Conservation (phyloP, 2,888 invertebrate genomes). For the Eustalomyia histrio region DNA sequence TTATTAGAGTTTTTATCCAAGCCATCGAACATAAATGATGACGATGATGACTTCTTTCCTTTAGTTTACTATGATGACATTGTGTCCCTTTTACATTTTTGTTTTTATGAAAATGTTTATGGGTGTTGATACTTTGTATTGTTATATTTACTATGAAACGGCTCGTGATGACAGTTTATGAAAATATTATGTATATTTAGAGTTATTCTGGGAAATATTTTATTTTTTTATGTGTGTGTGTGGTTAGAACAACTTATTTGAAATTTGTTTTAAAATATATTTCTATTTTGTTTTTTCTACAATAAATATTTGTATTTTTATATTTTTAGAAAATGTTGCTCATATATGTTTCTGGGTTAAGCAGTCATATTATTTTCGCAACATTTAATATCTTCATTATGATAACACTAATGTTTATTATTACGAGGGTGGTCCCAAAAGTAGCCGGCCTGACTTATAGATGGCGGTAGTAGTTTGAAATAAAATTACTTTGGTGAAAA, state of each 20-base stretch:
- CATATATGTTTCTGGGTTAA: no score
- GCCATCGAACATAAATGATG: constrained; percentile 12
- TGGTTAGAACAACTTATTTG: neutral
- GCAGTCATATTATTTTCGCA: no score
- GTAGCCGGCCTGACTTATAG: no score
- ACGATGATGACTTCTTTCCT: neutral
- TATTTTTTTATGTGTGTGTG: neutral
- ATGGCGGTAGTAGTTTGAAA: no score
- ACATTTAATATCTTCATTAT: no score
- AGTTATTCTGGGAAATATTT: neutral
- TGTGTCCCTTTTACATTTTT: neutral
- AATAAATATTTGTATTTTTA: no score
- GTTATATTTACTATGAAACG: neutral
- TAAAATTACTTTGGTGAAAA: no score
- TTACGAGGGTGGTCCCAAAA: no score
- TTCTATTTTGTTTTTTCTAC: no score
- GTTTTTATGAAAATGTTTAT: neutral
- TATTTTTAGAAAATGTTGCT: no score
- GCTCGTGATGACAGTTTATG: constrained; percentile 27
- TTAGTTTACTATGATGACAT: neutral
- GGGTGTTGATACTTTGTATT: neutral
- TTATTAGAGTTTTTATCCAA: neutral
- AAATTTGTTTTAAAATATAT: neutral
- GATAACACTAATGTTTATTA: no score
- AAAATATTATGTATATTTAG: constrained; percentile 16